Percentiles rank a stretch among this genome's conserved stretches.
Conservation (phyloP, 1,140 invertebrate species). For the Pygmarrhopalites habei region DNA sequence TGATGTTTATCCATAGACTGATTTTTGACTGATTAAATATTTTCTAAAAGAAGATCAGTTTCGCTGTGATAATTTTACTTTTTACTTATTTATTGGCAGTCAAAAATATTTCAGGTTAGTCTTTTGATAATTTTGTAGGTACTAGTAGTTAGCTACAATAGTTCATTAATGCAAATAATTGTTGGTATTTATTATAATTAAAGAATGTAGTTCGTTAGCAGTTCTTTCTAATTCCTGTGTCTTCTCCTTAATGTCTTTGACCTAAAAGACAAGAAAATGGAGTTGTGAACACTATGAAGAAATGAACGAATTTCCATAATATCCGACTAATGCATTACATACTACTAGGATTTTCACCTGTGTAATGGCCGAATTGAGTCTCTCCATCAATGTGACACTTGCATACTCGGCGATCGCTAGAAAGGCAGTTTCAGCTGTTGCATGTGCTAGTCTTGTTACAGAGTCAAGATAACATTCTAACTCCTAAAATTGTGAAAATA, state of each 20-base stretch:
- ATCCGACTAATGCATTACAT: too few species aligned
- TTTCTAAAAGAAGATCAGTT: too few species aligned
- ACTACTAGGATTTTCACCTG: slow-evolving; percentile 16
- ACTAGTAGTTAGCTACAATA: not conserved
- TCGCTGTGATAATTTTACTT: too few species aligned
- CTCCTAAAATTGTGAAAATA: slow-evolving; percentile 22
- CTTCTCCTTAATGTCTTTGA: slow-evolving; percentile 18
- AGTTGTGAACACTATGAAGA: too few species aligned
- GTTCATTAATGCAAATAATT: not conserved
- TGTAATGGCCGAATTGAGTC: slow-evolving; percentile 16
- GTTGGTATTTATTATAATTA: slow-evolving; percentile 17
- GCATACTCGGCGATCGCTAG: slow-evolving; percentile 34
- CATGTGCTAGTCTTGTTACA: slow-evolving; percentile 23
- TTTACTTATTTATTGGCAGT: too few species aligned
- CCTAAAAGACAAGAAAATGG: slow-evolving; percentile 18
- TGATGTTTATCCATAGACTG: too few species aligned
- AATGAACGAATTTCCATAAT: too few species aligned
- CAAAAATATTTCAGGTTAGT: too few species aligned
- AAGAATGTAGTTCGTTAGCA: slow-evolving; percentile 28
- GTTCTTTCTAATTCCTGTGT: slow-evolving; percentile 25
- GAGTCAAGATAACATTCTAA: slow-evolving; percentile 28
- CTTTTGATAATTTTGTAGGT: too few species aligned
- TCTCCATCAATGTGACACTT: slow-evolving; percentile 27
- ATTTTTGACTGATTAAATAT: too few species aligned
- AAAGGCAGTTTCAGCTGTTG: slow-evolving; percentile 31